A percentile compares a stretch with the other conserved stretches of the same genome.
Conservation (phyloP, 2,888 invertebrate species). For the Agrotis segetum region DNA sequence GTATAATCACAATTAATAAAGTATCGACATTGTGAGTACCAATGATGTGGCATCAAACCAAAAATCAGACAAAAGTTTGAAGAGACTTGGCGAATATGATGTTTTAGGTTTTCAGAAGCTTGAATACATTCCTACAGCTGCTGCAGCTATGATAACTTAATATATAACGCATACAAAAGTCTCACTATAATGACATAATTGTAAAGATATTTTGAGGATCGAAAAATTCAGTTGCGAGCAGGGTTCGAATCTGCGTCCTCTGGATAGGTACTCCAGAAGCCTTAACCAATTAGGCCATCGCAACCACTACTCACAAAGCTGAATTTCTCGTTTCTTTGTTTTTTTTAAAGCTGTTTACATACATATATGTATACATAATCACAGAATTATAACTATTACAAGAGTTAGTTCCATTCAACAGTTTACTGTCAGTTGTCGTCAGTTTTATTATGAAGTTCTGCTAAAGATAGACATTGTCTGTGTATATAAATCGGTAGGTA, state of each 20-base stretch:
- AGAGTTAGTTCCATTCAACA: slow-evolving; percentile 32
- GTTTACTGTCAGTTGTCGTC: slow-evolving; percentile 29
- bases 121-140: slow-evolving; percentile 23
- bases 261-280: too few species aligned
- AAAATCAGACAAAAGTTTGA: not conserved
- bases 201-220: too few species aligned
- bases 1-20: not conserved
- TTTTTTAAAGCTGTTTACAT: too few species aligned
- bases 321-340: too few species aligned
- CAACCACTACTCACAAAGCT: too few species aligned
- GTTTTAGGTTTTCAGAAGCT: slow-evolving; percentile 2
- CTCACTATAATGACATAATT: not conserved
- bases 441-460: slow-evolving; percentile 61
- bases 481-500: too few species aligned
- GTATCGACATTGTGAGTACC: not conserved
- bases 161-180: not conserved
- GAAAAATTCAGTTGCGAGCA: too few species aligned
- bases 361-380: too few species aligned
- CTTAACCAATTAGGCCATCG: too few species aligned
- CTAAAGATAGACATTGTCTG: slow-evolving; percentile 64
- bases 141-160: slow-evolving; percentile 22
- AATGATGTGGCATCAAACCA: not conserved
- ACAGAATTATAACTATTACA: slow-evolving; percentile 7
- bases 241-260: too few species aligned
- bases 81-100: not conserved